A percentile compares a stretch with the other conserved stretches of the same genome.
Conservation (phyloP, 2,113 vertebrate species). For the Malaclemys terrapin region DNA sequence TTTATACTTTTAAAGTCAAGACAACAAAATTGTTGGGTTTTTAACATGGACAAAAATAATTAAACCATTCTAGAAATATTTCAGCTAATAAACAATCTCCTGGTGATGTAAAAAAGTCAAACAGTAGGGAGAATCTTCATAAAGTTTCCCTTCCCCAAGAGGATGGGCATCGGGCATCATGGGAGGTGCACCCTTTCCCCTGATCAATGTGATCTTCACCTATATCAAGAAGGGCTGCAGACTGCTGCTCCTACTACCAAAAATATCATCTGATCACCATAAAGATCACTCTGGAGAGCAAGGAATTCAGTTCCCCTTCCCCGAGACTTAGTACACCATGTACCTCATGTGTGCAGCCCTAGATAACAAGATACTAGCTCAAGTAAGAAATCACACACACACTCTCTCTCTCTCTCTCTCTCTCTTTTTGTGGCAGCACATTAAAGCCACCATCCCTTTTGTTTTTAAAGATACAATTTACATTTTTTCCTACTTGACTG, state of each 20-base stretch:
- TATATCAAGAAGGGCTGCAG: fast-evolving
- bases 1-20: not conserved
- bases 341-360: not conserved
- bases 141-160: not conserved
- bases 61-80: not conserved
- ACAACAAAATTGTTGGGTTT: not conserved
- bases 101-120: not conserved
- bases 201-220: not conserved
- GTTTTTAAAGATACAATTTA: not conserved
- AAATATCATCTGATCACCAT: not conserved
- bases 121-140: not conserved
- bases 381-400: not conserved
- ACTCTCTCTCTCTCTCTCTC: not conserved
- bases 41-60: not conserved
- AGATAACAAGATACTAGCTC: fast-evolving
- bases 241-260: not conserved
- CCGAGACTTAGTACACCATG: not conserved
- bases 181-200: not conserved
- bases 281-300: not conserved
- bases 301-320: not conserved
- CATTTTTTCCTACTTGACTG: not conserved
- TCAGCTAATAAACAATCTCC: not conserved
- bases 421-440: fast-evolving
- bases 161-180: not conserved
- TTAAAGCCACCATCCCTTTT: not conserved